phyloP scores from a whole-genome alignment of 2,797 vertebrate species.

The Pangasius mekongensis region DNA sequence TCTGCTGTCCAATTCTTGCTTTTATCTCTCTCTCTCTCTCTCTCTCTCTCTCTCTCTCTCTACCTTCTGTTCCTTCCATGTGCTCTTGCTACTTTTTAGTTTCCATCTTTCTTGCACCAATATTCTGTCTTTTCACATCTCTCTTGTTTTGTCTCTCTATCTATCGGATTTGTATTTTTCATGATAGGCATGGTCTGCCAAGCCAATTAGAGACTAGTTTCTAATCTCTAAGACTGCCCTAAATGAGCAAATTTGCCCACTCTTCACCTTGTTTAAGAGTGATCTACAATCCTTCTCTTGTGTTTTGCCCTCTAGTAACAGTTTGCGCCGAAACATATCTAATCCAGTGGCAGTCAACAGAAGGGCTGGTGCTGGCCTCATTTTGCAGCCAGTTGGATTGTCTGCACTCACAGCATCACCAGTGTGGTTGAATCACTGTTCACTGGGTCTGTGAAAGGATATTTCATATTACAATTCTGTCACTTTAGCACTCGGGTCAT shows the following conservation, averaged over 20 bases:
- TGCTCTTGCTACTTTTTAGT: not conserved
- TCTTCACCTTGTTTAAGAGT: constrained; percentile 1
- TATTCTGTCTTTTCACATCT: constrained; percentile 16
- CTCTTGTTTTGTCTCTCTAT: not conserved
- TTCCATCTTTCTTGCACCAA: not conserved
- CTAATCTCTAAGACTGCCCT: not conserved
- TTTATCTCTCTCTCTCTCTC: constrained; percentile 32
- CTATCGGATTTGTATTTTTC: not conserved
- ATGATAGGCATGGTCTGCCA: not conserved
- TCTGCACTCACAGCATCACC: not conserved
- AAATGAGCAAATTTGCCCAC: not conserved
- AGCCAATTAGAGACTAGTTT: not conserved
- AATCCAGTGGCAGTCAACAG: not conserved
- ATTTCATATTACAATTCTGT: constrained; percentile 36
- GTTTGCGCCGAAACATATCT: not conserved
- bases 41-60: constrained; percentile 26
- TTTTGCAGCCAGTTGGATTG: not conserved
- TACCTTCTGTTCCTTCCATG: constrained; percentile 9
- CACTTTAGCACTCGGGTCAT: constrained; percentile 25
- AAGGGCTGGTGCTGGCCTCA: not conserved
- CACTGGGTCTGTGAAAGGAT: not conserved
- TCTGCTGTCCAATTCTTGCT: constrained; percentile 37
- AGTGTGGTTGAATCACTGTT: not conserved
- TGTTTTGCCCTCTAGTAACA: not conserved
- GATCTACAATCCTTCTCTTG: not conserved